phyloP scores from a whole-genome alignment of 2,797 vertebrate genomes.

The Prionace glauca region DNA sequence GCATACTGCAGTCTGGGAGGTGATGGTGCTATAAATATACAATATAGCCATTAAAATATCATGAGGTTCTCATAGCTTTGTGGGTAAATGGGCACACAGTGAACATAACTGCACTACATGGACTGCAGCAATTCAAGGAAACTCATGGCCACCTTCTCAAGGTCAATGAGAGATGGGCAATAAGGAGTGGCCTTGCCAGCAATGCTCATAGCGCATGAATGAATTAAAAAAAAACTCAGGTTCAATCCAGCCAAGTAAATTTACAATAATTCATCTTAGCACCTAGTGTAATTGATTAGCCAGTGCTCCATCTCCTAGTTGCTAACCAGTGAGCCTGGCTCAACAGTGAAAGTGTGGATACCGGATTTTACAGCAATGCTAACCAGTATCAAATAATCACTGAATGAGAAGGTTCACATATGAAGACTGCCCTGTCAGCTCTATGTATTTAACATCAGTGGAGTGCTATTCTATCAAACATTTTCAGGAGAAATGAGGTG shows the following conservation, averaged over 20 bases:
- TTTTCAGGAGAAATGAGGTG: not conserved
- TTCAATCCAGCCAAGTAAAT: not conserved
- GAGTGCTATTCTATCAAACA: not conserved
- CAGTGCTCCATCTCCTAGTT: not conserved
- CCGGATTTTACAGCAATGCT: not conserved
- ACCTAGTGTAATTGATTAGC: not conserved
- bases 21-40: not conserved
- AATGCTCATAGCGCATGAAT: not conserved
- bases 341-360: not conserved
- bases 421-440: not conserved
- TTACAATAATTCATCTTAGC: not conserved
- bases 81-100: not conserved
- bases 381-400: not conserved
- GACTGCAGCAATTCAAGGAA: not conserved
- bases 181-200: not conserved
- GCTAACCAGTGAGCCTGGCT: not conserved
- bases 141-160: not conserved
- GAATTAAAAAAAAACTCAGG: not conserved
- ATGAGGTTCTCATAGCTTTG: not conserved
- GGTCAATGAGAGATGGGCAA: not conserved
- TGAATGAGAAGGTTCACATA: not conserved
- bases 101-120: not conserved
- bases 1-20: not conserved
- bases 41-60: not conserved
- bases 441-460: not conserved